Evolutionary conservation across 1,140 invertebrate species (phyloP), one percentile per base, ranked within the genome.

Genomic region (Drosophila ironensis): DNA sequence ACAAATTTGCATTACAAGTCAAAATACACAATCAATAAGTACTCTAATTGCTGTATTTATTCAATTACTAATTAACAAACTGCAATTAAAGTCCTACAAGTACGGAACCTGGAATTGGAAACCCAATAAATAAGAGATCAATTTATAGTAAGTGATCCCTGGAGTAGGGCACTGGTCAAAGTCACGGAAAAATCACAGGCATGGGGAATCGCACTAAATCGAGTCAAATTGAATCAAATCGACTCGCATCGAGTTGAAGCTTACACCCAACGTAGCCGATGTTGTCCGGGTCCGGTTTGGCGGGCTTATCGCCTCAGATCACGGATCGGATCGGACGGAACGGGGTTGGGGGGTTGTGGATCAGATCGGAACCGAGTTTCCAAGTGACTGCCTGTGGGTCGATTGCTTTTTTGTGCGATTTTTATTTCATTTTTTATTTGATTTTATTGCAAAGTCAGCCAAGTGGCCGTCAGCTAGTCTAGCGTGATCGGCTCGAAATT

Each of bases 401-500:
- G 56, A n/a, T 33, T 14, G 11, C 14, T 33, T 33, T 33, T 33
- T 11, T 33, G 11, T 33, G 4, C 14, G 24, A 25, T 16, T 24
- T 20, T 14, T 30, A 9, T 8, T 11, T n/a, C 3, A 57, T 54
- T 67, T 63, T 80, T 45, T 60, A 45, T 74, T 59, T 60, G n/a
- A n/a, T n/a, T 74, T 60, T 60, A 42, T 8, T 57, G 11, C 6
- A 64, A 81, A 76, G 70, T 68, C 57, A 72, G 22, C 47, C 77
- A 69, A 88, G 71, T 80, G 84, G 84, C 84, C 75, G 74, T 75
- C 84, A 86, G 71, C 72, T 74, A 76, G 84, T 88, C 84, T 88
- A 61, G 80, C 78, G 67, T 75, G 78, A 72, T 61, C 42, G 40
- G 67, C 47, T 16, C 56, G 19, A 68, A 54, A 84, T 78, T 88